Evolutionary conservation across 2,797 vertebrate species (phyloP).

Genomic region (Nasua narica): DNA sequence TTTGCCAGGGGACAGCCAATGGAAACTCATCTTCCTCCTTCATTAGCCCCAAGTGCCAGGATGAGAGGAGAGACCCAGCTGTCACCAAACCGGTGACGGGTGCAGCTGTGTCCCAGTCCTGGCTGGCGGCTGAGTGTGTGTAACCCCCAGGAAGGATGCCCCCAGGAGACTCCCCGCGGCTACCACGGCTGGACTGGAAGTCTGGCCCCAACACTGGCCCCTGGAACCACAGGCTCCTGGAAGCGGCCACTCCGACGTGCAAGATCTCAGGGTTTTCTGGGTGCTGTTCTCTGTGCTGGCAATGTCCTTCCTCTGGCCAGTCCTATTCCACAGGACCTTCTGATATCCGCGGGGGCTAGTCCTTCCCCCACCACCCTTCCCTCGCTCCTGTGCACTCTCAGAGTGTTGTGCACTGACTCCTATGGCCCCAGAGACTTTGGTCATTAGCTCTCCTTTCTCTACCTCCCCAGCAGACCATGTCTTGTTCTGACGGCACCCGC

Average conservation of each 20-base stretch:
- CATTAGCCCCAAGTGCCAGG: neutral
- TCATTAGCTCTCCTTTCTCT: neutral
- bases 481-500: fast-evolving
- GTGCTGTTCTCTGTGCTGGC: neutral
- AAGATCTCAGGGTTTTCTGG: neutral
- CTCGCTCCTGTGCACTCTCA: neutral
- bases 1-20: neutral
- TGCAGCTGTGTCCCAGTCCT: neutral
- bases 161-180: neutral
- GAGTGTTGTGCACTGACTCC: too few relatives aligned
- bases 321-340: neutral
- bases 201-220: neutral
- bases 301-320: neutral
- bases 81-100: fast-evolving
- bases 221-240: neutral
- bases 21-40: neutral
- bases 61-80: neutral
- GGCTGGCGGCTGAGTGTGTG: neutral
- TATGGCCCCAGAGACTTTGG: neutral
- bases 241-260: neutral
- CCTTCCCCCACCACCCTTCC: neutral
- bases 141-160: neutral
- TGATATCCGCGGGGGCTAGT: neutral
- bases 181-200: neutral
- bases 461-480: neutral